phyloP scores from a whole-genome alignment of 2,888 invertebrate genomes.

The Taphrorychus bicolor region DNA sequence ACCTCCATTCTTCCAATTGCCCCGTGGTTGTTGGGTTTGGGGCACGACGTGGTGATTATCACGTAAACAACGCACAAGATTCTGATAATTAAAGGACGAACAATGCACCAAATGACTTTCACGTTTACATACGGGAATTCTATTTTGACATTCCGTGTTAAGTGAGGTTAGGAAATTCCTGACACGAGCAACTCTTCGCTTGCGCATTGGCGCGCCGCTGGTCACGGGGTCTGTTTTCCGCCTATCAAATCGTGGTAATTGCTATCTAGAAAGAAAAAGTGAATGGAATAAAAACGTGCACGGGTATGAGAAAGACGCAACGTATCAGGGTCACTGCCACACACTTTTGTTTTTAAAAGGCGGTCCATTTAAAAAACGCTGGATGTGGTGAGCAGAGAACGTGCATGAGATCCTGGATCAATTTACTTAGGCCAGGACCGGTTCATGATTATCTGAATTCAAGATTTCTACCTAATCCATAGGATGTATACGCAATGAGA shows the following conservation, averaged over 20 bases:
- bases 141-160: constrained; percentile 29
- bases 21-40: neutral
- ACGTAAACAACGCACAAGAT: constrained; percentile 1
- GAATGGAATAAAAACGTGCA: neutral
- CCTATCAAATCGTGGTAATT: neutral
- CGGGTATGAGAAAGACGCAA: constrained; percentile 6
- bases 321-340: constrained; percentile 4
- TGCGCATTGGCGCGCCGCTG: neutral
- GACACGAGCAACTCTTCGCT: neutral
- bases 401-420: too few relatives aligned
- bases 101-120: too few relatives aligned
- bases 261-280: neutral
- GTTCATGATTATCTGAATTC: too few relatives aligned
- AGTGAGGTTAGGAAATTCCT: constrained; percentile 23
- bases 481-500: too few relatives aligned
- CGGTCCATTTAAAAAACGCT: neutral
- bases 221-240: neutral
- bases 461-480: too few relatives aligned
- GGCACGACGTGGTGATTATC: constrained; percentile 8
- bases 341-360: neutral
- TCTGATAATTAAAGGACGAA: neutral
- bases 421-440: neutral
- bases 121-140: too few relatives aligned
- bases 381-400: neutral
- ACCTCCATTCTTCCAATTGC: constrained; percentile 10